Evolutionary conservation across 2,113 vertebrate species (phyloP).

Genomic region (Brachirus orientalis): DNA sequence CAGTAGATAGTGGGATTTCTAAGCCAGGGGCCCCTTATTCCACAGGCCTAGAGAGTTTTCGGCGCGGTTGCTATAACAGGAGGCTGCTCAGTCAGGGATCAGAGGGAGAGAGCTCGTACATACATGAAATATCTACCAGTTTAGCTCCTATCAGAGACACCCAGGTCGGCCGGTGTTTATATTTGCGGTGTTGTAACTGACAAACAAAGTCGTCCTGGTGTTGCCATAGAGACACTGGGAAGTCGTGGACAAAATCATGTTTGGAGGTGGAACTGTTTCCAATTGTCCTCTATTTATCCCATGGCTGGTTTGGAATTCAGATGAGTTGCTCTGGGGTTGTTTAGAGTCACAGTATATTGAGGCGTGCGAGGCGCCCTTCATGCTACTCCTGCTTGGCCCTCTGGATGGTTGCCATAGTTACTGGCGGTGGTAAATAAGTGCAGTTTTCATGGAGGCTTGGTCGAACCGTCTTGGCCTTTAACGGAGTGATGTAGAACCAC

Average conservation of each 20-base stretch:
- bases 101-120: constrained; percentile 25
- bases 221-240: constrained; percentile 54
- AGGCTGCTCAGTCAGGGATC: constrained; percentile 47
- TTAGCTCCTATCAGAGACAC: constrained; percentile 34
- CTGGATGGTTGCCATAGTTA: constrained; percentile 66
- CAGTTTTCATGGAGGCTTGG: constrained; percentile 61
- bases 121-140: constrained; percentile 54
- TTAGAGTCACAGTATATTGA: constrained; percentile 74
- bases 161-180: constrained; percentile 40
- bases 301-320: constrained; percentile 80
- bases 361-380: constrained; percentile 56
- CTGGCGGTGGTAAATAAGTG: constrained; percentile 52
- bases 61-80: constrained; percentile 49
- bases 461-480: constrained; percentile 19
- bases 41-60: constrained; percentile 52
- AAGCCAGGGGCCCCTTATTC: constrained; percentile 45
- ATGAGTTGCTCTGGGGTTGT: constrained; percentile 79
- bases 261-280: constrained; percentile 67
- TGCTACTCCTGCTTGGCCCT: constrained; percentile 51
- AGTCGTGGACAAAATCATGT: constrained; percentile 49
- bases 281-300: constrained; percentile 70
- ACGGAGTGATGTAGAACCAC: constrained; percentile 35
- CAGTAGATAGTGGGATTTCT: constrained; percentile 49
- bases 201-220: constrained; percentile 46
- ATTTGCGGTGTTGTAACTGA: constrained; percentile 39